A percentile compares a stretch with the other conserved stretches of the same genome.
These are phyloP conservation scores for Ephestia elutella DNA, from an alignment of 1,140 invertebrate species.

Conservation along the genomic window DNA sequence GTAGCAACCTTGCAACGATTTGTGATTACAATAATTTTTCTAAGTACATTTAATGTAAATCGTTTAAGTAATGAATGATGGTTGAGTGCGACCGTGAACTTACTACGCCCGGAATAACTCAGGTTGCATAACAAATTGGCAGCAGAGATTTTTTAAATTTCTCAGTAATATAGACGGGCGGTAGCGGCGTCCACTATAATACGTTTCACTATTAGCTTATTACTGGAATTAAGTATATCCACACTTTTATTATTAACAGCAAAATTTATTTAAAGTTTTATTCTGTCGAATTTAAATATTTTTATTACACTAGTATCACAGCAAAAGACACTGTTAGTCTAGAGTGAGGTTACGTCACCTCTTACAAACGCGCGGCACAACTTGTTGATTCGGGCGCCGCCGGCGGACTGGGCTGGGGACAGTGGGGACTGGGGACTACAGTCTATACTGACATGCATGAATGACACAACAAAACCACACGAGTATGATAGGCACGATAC, in stretches of 20 bases:
- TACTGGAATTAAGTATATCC: neutral
- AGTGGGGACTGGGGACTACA: neutral
- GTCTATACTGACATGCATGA: neutral
- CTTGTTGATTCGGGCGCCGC: conserved; percentile 19
- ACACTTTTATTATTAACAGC: neutral
- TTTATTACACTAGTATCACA: neutral
- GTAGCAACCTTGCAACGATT: neutral
- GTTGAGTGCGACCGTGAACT: neutral
- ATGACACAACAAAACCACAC: neutral
- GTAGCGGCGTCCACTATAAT: neutral
- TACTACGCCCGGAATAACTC: conserved; percentile 4
- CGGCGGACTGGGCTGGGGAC: conserved; percentile 18
- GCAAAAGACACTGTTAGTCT: neutral
- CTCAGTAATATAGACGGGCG: conserved; percentile 11
- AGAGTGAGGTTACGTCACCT: neutral
- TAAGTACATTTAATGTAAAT: neutral
- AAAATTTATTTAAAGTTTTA: neutral
- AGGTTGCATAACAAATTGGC: conserved; percentile 23
- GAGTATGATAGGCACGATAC: neutral
- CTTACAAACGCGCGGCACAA: neutral
- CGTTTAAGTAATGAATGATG: neutral
- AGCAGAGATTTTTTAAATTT: conserved; percentile 15
- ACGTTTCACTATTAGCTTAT: too few relatives aligned
- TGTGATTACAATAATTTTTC: neutral
- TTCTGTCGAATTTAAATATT: neutral